Evolutionary conservation across 2,113 vertebrate species (phyloP).

Genomic region (Rhadina sibilatrix): DNA sequence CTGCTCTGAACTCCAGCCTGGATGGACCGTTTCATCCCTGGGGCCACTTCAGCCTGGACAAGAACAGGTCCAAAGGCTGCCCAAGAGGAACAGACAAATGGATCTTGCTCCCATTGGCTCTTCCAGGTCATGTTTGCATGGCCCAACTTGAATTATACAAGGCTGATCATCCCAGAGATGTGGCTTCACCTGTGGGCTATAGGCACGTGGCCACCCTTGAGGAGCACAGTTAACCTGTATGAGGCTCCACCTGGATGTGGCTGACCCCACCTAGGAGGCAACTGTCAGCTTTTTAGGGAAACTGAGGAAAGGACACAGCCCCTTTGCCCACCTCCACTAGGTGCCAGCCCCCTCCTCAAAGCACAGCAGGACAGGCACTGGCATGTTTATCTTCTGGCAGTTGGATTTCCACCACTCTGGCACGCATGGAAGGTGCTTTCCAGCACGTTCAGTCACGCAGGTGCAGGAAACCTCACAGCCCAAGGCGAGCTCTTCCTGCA

Average conservation of each 20-base stretch:
- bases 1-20: background rate
- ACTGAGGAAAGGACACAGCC: background rate
- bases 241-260: background rate
- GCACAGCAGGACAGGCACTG: accelerated
- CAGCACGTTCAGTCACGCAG: background rate
- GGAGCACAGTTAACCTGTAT: accelerated
- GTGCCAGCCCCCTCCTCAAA: background rate
- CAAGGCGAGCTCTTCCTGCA: background rate
- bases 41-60: background rate
- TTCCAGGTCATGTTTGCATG: background rate
- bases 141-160: background rate
- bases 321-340: background rate
- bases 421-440: background rate
- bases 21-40: background rate
- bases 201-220: background rate
- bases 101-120: background rate
- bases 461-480: background rate
- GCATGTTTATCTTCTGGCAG: background rate
- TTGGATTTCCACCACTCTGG: background rate
- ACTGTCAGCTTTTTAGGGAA: background rate
- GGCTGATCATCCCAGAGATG: background rate
- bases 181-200: background rate
- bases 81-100: background rate
- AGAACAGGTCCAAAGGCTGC: accelerated
- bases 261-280: background rate